Evolutionary conservation across 2,888 invertebrate species (phyloP).

Genomic region (Altica lythri): DNA sequence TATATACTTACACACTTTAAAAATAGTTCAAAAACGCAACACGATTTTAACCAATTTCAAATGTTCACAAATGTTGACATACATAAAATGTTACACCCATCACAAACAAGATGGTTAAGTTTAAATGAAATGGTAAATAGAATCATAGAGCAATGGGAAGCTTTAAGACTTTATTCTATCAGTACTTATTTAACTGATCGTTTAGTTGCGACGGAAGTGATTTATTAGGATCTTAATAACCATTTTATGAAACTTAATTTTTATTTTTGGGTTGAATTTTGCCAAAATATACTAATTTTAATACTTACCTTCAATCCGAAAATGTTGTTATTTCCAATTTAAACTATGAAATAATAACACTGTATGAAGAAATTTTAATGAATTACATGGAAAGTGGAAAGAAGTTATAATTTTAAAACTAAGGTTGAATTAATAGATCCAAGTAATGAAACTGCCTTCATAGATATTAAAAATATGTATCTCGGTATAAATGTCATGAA

Average conservation of each 20-base stretch:
- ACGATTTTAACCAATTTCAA: constrained; percentile 30
- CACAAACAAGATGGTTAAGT: no score
- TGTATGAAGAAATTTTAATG: neutral
- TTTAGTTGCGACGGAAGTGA: no score
- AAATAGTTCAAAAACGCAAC: constrained; percentile 26
- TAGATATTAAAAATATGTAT: neutral
- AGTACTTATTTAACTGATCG: no score
- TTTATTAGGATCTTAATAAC: no score
- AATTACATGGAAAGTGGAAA: neutral
- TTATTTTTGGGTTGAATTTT: no score
- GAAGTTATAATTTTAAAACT: neutral
- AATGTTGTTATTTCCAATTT: neutral
- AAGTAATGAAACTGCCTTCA: neutral
- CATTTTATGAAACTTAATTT: no score
- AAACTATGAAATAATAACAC: neutral
- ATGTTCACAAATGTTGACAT: constrained; percentile 22
- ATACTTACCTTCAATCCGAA: neutral
- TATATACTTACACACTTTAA: constrained; percentile 43
- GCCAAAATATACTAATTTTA: no score
- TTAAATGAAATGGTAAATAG: no score
- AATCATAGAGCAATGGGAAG: no score
- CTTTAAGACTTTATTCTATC: no score
- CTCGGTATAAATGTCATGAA: neutral
- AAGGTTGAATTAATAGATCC: neutral
- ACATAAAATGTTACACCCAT: constrained; percentile 19